Evolutionary conservation across 1,140 invertebrate species (phyloP), one percentile per base, ranked within the genome.

Genomic region (Argopecten irradians): DNA sequence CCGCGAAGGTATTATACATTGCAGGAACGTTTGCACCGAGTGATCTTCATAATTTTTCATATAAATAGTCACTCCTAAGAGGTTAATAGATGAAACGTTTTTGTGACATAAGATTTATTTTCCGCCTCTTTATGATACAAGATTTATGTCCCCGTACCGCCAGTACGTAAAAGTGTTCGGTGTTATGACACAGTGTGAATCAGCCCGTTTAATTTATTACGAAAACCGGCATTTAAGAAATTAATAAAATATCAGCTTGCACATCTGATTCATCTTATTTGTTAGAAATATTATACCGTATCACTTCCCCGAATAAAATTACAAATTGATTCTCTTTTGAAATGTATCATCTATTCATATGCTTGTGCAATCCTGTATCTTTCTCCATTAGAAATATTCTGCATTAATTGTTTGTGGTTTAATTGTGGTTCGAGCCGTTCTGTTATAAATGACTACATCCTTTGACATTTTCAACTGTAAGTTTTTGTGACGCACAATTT

Each of bases 401-500:
- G n/a, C n/a, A n/a, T 1, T 71, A n/a, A 71, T 71, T 71, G 55
- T n/a, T 71, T 71, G 55, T 16, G 14, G 55, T n/a, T 71, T 5
- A n/a, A 3, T 71, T 71, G 55, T 16, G 14, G 55, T n/a, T 71
- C 22, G 55, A 3, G 5, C 5, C 22, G 8, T 71, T 71, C n/a
- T n/a, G n/a, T 28, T 71, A n/a, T 71, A 28, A 71, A 71, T 28
- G n/a, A 71, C 28, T 71, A 28, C 55, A 71, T 71, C 22, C 13
- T 71, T 8, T 71, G 55, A 71, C 55, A 71, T 71, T 71, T 71
- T 71, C 22, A n/a, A 71, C 55, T n/a, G n/a, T 71, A 71, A n/a
- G n/a, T n/a, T 71, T 71, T 71, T 71, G 22, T 71, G 55, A 71
- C 55, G 55, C 55, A 71, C n/a, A 71, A 71, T 71, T 11, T 71